phyloP scores from a whole-genome alignment of 2,113 vertebrate species.

The Prietella phreatophila region DNA sequence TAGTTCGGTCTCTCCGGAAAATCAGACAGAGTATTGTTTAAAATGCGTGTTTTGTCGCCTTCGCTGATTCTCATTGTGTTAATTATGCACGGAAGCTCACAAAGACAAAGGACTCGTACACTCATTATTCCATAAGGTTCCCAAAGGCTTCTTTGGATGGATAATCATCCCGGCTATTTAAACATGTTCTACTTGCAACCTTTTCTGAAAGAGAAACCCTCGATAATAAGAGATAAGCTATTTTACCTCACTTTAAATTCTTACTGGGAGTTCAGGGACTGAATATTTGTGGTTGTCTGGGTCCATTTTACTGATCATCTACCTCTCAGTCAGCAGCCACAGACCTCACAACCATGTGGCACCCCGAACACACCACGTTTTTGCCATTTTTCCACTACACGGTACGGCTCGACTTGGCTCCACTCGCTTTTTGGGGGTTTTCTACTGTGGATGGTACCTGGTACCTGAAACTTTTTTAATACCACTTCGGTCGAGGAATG shows the following conservation, averaged over 20 bases:
- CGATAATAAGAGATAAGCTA: neutral
- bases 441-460: too few relatives aligned
- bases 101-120: neutral
- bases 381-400: neutral
- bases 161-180: neutral
- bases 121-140: neutral
- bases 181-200: neutral
- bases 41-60: neutral
- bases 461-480: too few relatives aligned
- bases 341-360: neutral
- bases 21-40: neutral
- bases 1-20: neutral
- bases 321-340: neutral
- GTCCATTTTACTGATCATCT: slow-evolving; percentile 39
- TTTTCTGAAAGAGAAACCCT: neutral
- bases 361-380: neutral
- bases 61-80: neutral
- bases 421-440: too few relatives aligned
- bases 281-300: slow-evolving; percentile 16
- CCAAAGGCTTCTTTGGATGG: neutral
- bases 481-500: too few relatives aligned
- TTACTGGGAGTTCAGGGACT: slow-evolving; percentile 3
- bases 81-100: neutral
- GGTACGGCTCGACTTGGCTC: too few relatives aligned
- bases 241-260: neutral